Percentiles rank a stretch among this genome's conserved stretches.
These are phyloP conservation scores for Micrasema minimum DNA, from an alignment of 1,140 invertebrate genomes.

Conservation along the genomic window DNA sequence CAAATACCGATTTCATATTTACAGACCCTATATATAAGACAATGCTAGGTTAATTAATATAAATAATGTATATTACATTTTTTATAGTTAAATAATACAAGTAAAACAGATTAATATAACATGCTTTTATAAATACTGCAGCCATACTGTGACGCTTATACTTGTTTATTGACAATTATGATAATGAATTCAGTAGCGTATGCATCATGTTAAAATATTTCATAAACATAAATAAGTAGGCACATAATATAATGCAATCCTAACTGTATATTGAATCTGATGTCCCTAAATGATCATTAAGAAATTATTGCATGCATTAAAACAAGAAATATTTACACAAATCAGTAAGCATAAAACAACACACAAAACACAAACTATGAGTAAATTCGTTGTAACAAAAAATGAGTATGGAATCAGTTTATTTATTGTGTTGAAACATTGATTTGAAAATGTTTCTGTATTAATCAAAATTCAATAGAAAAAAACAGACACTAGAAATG, in stretches of 20 bases:
- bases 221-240: constrained; percentile 2
- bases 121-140: constrained; percentile 29
- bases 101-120: constrained; percentile 21
- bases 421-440: too few species aligned
- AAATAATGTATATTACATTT: constrained; percentile 1
- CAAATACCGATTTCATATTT: too few species aligned
- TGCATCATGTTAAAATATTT: constrained; percentile 27
- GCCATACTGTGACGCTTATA: constrained; percentile 40
- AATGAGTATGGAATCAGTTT: too few species aligned
- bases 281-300: constrained; percentile 51
- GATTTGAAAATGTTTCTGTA: too few species aligned
- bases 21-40: too few species aligned
- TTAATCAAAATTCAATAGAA: too few species aligned
- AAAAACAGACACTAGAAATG: too few species aligned
- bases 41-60: not conserved
- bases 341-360: constrained; percentile 6
- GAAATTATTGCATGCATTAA: constrained; percentile 47
- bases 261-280: constrained; percentile 37
- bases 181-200: constrained; percentile 12
- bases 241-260: too few species aligned
- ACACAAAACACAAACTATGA: not conserved
- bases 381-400: constrained; percentile 3
- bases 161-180: not conserved
- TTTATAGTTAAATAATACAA: not conserved
- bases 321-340: constrained; percentile 14